These are phyloP conservation scores for Copidosoma aretas DNA, from an alignment of 2,888 invertebrate species.

Conservation along the genomic window DNA sequence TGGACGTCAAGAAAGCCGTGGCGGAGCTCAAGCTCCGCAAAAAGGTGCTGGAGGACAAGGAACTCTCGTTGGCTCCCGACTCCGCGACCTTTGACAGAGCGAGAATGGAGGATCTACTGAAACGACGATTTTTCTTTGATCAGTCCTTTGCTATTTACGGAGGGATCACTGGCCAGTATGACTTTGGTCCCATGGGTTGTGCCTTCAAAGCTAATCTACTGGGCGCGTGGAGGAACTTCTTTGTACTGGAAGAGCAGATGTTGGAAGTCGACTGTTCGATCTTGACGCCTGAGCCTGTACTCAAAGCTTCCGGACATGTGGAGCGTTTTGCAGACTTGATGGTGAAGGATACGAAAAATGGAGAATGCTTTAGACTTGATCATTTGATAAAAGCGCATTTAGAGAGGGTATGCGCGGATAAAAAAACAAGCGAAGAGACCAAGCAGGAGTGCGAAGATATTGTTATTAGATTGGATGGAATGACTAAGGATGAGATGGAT, in stretches of 20 bases:
- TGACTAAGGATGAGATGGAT: conserved; percentile 89
- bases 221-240: conserved; percentile 92
- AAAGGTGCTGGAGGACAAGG: conserved; percentile 90
- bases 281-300: conserved; percentile 94
- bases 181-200: conserved; percentile 99
- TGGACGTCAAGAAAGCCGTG: conserved; percentile 93
- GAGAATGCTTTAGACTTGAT: conserved; percentile 97
- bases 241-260: conserved; percentile 98
- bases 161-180: conserved; percentile 92
- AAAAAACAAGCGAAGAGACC: conserved; percentile 75
- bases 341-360: conserved; percentile 96
- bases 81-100: conserved; percentile 83
- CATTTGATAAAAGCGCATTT: conserved; percentile 95
- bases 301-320: conserved; percentile 98
- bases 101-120: conserved; percentile 96
- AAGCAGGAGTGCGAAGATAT: conserved; percentile 81
- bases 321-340: conserved; percentile 99
- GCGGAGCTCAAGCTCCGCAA: conserved; percentile 90
- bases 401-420: conserved; percentile 85
- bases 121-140: conserved; percentile 96
- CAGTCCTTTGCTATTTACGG: conserved; percentile 99
- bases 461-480: conserved; percentile 86
- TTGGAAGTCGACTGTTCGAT: conserved; percentile 98
- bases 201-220: conserved; percentile 96
- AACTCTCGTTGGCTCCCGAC: conserved; percentile 79